Evolutionary conservation across 2,888 invertebrate species (phyloP).

Genomic region (Thecocarcelia acutangulata): DNA sequence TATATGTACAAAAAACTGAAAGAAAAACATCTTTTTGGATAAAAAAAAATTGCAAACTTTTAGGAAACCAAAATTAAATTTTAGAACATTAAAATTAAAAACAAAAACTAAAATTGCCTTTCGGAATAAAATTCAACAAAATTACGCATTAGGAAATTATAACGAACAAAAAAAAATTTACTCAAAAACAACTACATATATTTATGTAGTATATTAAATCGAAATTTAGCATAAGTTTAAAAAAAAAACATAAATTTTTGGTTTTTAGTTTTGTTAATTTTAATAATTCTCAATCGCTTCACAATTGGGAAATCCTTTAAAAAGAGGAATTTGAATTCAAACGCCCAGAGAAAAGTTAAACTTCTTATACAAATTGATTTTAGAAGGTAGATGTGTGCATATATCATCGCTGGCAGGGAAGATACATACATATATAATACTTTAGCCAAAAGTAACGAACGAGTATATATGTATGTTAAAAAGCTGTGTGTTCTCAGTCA

Average conservation of each 20-base stretch:
- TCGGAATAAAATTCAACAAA: constrained; percentile 80
- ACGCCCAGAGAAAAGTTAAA: neutral
- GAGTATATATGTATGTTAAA: no score
- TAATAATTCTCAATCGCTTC: neutral
- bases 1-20: constrained; percentile 63
- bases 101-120: constrained; percentile 78
- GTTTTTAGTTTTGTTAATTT: constrained; percentile 16
- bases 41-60: constrained; percentile 66
- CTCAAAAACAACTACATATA: constrained; percentile 43
- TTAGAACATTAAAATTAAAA: constrained; percentile 73
- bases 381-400: no score
- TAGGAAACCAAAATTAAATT: constrained; percentile 75
- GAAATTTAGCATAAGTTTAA: constrained; percentile 66
- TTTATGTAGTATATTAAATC: constrained; percentile 39
- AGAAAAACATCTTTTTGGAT: constrained; percentile 66
- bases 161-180: constrained; percentile 49
- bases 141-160: constrained; percentile 68
- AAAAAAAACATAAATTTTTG: constrained; percentile 14
- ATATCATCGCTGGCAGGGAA: no score
- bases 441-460: no score
- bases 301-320: neutral
- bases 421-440: no score
- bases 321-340: constrained; percentile 1
- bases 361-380: neutral
- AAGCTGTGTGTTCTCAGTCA: no score